Evolutionary conservation across 2,888 invertebrate genomes (phyloP).

Genomic region (Euspilapteryx auroguttella): DNA sequence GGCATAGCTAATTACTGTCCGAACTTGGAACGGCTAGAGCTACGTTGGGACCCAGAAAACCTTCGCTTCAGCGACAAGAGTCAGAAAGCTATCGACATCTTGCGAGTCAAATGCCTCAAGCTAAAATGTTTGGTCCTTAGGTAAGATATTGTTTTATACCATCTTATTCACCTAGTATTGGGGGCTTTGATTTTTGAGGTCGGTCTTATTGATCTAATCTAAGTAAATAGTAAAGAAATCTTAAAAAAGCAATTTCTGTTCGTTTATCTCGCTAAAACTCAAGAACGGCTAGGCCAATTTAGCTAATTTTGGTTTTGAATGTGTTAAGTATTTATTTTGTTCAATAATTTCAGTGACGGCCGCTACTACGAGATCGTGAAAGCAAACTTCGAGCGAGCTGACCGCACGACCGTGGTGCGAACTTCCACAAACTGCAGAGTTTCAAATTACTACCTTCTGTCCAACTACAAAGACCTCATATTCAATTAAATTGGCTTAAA

Average conservation of each 20-base stretch:
- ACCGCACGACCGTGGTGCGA: conserved; percentile 93
- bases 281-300: too few relatives aligned
- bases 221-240: too few relatives aligned
- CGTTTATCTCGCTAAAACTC: too few relatives aligned
- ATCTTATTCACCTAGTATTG: too few relatives aligned
- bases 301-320: too few relatives aligned
- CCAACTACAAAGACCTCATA: conserved; percentile 92
- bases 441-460: conserved; percentile 89
- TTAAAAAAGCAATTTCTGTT: too few relatives aligned
- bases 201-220: too few relatives aligned
- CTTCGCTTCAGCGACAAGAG: conserved; percentile 98
- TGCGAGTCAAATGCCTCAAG: conserved; percentile 93
- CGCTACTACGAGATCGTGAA: conserved; percentile 99
- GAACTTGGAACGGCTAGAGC: conserved; percentile 86
- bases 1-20: conserved; percentile 93
- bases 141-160: conserved; percentile 32
- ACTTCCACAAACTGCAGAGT: conserved; percentile 96
- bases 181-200: too few relatives aligned
- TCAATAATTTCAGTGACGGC: conserved; percentile 91
- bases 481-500: too few relatives aligned
- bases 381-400: conserved; percentile 98
- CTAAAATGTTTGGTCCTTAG: conserved; percentile 91
- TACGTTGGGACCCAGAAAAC: conserved; percentile 98
- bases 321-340: too few relatives aligned
- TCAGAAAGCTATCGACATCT: conserved; percentile 97